Percentiles rank a stretch among this genome's conserved stretches.
These are phyloP conservation scores for Anhinga rufa DNA, from an alignment of 2,113 vertebrate genomes.

Conservation along the genomic window DNA sequence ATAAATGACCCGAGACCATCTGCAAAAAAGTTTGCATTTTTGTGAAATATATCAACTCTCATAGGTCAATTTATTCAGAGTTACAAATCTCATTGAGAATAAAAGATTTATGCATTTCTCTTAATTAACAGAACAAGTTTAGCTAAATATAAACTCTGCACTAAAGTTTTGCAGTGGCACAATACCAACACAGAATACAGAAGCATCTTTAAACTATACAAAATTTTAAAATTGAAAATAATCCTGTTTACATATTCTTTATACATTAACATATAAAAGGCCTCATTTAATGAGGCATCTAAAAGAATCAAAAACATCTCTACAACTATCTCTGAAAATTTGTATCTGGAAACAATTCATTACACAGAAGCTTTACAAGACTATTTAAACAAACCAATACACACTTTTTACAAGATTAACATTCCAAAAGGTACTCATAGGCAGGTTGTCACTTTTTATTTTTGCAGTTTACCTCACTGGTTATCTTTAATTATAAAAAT, in stretches of 20 bases:
- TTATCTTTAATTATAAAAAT: constrained; percentile 69
- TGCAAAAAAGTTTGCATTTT: constrained; percentile 41
- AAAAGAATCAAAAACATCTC: constrained; percentile 75
- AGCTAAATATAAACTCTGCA: constrained; percentile 82
- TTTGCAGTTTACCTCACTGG: constrained; percentile 54
- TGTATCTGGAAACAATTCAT: constrained; percentile 72
- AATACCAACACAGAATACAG: constrained; percentile 75
- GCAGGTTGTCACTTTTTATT: constrained; percentile 50
- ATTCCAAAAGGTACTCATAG: constrained; percentile 57
- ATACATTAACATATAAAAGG: constrained; percentile 82
- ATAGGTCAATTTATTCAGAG: constrained; percentile 77
- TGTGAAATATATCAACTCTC: constrained; percentile 71
- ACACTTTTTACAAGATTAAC: constrained; percentile 79
- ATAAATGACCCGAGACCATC: constrained; percentile 5
- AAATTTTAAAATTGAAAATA: constrained; percentile 80
- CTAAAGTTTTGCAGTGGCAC: constrained; percentile 75
- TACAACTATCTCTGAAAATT: constrained; percentile 73
- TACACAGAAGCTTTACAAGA: constrained; percentile 80
- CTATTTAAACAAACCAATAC: constrained; percentile 78
- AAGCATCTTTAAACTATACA: constrained; percentile 81
- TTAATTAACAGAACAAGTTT: constrained; percentile 76
- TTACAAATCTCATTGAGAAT: constrained; percentile 77
- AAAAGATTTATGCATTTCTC: constrained; percentile 80
- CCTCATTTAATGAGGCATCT: constrained; percentile 77
- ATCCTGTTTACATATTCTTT: constrained; percentile 77